Conservation (phyloP, 2,888 invertebrate genomes). For the Selenia dentaria region DNA sequence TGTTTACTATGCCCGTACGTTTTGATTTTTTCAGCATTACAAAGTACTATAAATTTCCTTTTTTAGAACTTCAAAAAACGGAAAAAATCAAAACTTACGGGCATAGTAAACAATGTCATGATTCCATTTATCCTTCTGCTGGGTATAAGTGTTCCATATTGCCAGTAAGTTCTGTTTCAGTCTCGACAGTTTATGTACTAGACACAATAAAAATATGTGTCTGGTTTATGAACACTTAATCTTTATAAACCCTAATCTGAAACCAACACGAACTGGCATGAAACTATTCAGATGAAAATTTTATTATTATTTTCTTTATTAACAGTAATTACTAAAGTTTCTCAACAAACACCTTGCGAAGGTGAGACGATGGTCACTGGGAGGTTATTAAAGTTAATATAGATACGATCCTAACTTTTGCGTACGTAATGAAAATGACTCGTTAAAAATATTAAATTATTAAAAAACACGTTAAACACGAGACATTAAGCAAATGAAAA, state of each 20-base stretch:
- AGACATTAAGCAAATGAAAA: no score
- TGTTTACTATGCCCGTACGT: no score
- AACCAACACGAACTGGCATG: neutral
- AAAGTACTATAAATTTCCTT: no score
- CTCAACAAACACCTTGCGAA: constrained; percentile 4
- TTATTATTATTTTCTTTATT: constrained; percentile 13
- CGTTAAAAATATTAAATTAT: neutral
- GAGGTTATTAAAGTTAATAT: constrained; percentile 6
- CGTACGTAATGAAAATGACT: neutral
- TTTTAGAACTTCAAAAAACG: no score
- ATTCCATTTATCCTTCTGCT: no score
- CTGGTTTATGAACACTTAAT: neutral
- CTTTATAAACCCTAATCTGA: neutral
- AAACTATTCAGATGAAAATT: constrained; percentile 18
- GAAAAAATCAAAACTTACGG: no score
- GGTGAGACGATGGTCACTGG: constrained; percentile 15
- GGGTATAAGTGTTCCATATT: no score
- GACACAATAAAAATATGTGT: neutral
- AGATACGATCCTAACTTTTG: constrained; percentile 4
- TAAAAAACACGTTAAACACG: neutral
- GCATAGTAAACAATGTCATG: no score
- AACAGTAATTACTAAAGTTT: constrained; percentile 16
- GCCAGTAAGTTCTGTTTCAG: no score
- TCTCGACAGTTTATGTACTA: no score
- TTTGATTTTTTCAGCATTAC: no score